These are phyloP conservation scores for Dendrolimus kikuchii DNA, from an alignment of 1,140 invertebrate species.

Conservation along the genomic window DNA sequence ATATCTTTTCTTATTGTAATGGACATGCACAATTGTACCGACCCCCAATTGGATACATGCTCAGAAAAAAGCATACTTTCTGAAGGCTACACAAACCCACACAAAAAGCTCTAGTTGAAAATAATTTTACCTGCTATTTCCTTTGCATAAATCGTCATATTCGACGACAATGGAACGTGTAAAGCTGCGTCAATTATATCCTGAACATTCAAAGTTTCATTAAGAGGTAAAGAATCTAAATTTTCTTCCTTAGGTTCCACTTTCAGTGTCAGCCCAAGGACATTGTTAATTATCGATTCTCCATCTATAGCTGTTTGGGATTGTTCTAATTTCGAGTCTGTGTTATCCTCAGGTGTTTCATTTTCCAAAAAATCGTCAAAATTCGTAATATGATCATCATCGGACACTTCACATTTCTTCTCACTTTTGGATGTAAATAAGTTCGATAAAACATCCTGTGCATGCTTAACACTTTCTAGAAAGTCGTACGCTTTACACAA, in stretches of 20 bases:
- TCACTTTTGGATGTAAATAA: conserved; percentile 8
- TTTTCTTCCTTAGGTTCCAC: conserved; percentile 11
- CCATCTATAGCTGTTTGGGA: background rate
- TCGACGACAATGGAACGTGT: conserved; percentile 4
- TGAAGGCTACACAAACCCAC: no score
- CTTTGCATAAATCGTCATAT: conserved; percentile 18
- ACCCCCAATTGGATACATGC: no score
- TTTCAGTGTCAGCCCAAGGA: conserved; percentile 8
- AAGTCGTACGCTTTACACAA: conserved; percentile 43
- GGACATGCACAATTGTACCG: no score
- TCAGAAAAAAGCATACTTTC: no score
- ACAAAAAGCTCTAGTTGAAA: no score
- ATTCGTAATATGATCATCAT: conserved; percentile 9
- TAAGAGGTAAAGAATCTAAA: background rate
- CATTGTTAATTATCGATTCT: background rate
- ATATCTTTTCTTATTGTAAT: no score
- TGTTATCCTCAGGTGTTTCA: conserved; percentile 3
- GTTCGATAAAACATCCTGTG: conserved; percentile 30
- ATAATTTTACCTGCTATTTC: conserved; percentile 1
- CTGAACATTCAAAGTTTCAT: conserved; percentile 10
- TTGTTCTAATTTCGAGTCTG: conserved; percentile 8
- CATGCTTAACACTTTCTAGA: conserved; percentile 30
- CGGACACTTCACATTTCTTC: conserved; percentile 12
- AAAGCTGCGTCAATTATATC: conserved; percentile 14
- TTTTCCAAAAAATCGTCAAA: conserved; percentile 12